Evolutionary conservation across 92 coral and sea anemone species (phyloP).

Genomic region (Heliopora coerulea): DNA sequence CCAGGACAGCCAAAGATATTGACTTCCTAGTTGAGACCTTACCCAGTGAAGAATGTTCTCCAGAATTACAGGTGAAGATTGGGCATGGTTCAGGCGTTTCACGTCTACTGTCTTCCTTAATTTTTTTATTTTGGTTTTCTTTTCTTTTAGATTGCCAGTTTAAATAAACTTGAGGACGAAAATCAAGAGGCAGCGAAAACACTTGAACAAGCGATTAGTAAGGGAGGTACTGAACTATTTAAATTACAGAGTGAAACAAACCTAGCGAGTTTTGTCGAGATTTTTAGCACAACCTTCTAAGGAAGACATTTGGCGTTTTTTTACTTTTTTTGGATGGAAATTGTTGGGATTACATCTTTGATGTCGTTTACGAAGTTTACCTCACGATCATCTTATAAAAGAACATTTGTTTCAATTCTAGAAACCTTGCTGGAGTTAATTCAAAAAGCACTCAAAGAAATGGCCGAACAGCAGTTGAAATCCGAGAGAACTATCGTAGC

Average conservation of each 20-base stretch:
- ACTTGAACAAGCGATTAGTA: slow-evolving; percentile 75
- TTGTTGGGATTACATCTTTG: too few species aligned
- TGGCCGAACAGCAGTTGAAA: slow-evolving; percentile 81
- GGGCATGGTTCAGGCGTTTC: background rate
- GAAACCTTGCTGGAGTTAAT: slow-evolving; percentile 76
- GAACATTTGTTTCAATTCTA: slow-evolving; percentile 27
- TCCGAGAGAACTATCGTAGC: slow-evolving; percentile 39
- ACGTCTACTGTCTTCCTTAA: too few species aligned
- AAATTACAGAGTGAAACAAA: too few species aligned
- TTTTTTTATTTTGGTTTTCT: background rate
- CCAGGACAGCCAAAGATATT: slow-evolving; percentile 92
- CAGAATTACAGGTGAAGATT: slow-evolving; percentile 75
- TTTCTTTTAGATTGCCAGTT: slow-evolving; percentile 79
- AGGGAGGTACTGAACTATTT: slow-evolving; percentile 64
- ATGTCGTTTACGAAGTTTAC: too few species aligned
- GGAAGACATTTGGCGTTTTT: too few species aligned
- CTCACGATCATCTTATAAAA: too few species aligned
- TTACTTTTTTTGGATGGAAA: too few species aligned
- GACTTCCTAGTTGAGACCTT: slow-evolving; percentile 84
- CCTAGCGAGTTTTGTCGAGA: too few species aligned
- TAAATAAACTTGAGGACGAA: slow-evolving; percentile 84
- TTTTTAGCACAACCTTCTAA: too few species aligned
- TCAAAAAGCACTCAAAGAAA: slow-evolving; percentile 84
- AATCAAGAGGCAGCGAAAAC: slow-evolving; percentile 89
- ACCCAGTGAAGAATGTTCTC: slow-evolving; percentile 94